These are phyloP conservation scores for Netelia melanura DNA, from an alignment of 2,888 invertebrate species.

Conservation along the genomic window DNA sequence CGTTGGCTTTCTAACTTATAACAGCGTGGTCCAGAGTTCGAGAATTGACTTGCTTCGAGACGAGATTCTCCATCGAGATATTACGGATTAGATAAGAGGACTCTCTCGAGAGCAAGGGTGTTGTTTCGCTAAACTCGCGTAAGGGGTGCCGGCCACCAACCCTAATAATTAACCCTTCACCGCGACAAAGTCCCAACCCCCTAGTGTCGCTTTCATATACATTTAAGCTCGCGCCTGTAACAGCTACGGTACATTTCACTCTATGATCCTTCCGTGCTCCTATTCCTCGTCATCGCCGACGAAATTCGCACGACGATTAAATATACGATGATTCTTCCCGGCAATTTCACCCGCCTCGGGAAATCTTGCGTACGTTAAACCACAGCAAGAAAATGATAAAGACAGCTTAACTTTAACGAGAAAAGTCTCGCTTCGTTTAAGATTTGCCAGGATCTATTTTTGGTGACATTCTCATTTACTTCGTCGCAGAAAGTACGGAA, in stretches of 20 bases:
- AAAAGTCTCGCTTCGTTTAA: constrained; percentile 26
- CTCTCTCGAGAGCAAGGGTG: constrained; percentile 45
- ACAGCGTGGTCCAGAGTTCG: neutral
- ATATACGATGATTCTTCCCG: neutral
- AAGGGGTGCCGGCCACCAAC: constrained; percentile 28
- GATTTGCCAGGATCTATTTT: constrained; percentile 45
- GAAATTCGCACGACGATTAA: constrained; percentile 26
- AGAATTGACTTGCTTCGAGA: constrained; percentile 12
- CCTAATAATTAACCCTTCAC: constrained; percentile 65
- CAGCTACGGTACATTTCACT: constrained; percentile 28
- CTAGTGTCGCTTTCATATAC: constrained; percentile 34
- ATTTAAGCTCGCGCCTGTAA: constrained; percentile 16
- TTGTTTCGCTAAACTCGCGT: constrained; percentile 38
- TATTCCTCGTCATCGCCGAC: neutral
- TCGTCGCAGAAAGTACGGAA: constrained; percentile 1
- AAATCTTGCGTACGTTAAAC: neutral
- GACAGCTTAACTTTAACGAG: constrained; percentile 46
- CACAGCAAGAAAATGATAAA: neutral
- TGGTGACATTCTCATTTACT: constrained; percentile 35
- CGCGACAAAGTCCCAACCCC: constrained; percentile 43
- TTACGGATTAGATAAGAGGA: constrained; percentile 43
- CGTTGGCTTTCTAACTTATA: neutral
- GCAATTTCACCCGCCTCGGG: neutral
- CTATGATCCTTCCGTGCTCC: neutral
- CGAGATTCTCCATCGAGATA: constrained; percentile 9